Conservation (phyloP, 2,797 vertebrate species). For the Crypturellus tataupa region DNA sequence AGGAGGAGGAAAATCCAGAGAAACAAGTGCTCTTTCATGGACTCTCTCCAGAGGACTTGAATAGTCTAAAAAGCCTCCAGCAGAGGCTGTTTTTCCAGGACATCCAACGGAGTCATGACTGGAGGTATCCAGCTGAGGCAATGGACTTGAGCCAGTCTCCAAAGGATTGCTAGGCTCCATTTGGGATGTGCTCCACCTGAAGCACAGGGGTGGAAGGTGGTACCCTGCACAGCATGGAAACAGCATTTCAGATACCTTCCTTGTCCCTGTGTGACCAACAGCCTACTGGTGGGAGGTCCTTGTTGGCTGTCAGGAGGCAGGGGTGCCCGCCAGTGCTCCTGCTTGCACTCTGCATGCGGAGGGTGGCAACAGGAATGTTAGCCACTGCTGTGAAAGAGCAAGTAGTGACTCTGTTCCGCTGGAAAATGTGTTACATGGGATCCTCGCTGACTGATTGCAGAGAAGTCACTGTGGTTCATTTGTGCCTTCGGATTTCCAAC, state of each 20-base stretch:
- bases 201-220: neutral
- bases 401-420: neutral
- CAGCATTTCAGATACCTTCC: neutral
- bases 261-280: neutral
- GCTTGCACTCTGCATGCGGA: neutral
- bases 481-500: slow-evolving; percentile 32
- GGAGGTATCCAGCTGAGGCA: slow-evolving; percentile 25
- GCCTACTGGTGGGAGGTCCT: neutral
- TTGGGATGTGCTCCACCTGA: neutral
- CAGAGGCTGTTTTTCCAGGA: slow-evolving; percentile 78
- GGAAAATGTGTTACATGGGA: neutral
- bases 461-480: neutral
- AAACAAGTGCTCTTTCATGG: neutral
- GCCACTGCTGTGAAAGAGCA: neutral
- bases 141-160: neutral
- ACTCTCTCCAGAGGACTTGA: slow-evolving; percentile 77
- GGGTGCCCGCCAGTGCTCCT: neutral
- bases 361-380: neutral
- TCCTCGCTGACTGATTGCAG: neutral
- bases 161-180: slow-evolving; percentile 4
- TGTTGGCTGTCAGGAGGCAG: neutral
- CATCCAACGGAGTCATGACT: slow-evolving; percentile 64
- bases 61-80: slow-evolving; percentile 84
- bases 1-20: slow-evolving; percentile 30
- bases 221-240: neutral